A percentile compares a stretch with the other conserved stretches of the same genome.
These are phyloP conservation scores for Prochilodus magdalenae DNA, from an alignment of 2,113 vertebrate species.

Conservation along the genomic window DNA sequence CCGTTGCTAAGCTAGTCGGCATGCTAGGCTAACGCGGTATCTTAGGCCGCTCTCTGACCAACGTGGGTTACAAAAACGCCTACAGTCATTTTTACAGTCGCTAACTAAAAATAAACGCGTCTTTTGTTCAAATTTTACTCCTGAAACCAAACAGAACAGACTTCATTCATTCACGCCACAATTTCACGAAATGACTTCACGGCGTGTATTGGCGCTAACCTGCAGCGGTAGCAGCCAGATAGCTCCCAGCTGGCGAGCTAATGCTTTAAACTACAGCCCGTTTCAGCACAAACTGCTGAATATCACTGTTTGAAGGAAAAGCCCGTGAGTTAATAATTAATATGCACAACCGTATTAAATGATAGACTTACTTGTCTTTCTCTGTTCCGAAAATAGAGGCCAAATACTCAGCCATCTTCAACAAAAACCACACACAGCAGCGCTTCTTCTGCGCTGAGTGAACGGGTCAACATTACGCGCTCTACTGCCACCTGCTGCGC, in stretches of 20 bases:
- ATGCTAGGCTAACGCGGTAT: background rate
- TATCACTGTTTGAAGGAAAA: too few relatives aligned
- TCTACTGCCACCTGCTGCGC: background rate
- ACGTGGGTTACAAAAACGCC: too few relatives aligned
- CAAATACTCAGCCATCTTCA: slow-evolving; percentile 95
- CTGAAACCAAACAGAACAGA: background rate
- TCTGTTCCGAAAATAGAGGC: slow-evolving; percentile 97
- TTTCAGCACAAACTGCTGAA: too few relatives aligned
- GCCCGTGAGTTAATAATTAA: too few relatives aligned
- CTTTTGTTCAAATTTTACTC: background rate
- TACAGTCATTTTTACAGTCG: too few relatives aligned
- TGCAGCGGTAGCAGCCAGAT: too few relatives aligned
- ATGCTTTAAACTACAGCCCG: too few relatives aligned
- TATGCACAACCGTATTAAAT: background rate
- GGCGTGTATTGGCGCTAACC: too few relatives aligned
- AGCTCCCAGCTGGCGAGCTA: too few relatives aligned
- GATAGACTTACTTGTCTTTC: slow-evolving; percentile 91
- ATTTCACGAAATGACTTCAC: too few relatives aligned
- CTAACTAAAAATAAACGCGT: background rate
- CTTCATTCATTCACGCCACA: too few relatives aligned
- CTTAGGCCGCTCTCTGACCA: background rate
- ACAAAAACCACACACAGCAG: slow-evolving; percentile 19
- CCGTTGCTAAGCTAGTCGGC: background rate
- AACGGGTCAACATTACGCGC: background rate
- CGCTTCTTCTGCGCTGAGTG: background rate